phyloP scores from a whole-genome alignment of 2,797 vertebrate genomes.

The Dicrostonyx torquatus region DNA sequence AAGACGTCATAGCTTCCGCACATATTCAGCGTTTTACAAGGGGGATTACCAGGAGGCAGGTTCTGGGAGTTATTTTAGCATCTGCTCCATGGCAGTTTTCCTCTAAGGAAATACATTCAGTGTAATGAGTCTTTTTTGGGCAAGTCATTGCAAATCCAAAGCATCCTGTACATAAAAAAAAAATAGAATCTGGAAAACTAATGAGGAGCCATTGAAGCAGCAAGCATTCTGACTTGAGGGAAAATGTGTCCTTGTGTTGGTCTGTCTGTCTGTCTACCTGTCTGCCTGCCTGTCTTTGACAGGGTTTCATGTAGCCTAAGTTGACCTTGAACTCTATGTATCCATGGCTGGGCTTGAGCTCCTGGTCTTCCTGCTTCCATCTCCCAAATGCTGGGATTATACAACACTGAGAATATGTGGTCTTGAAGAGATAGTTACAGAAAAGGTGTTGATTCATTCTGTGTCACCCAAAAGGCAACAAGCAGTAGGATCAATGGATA shows the following conservation, averaged over 20 bases:
- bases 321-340: not conserved
- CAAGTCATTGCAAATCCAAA: not conserved
- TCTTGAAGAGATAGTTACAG: not conserved
- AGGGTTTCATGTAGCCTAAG: not conserved
- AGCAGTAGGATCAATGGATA: not conserved
- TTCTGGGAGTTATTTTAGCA: not conserved
- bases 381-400: not conserved
- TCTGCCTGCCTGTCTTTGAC: not conserved
- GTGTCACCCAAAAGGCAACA: not conserved
- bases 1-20: not conserved
- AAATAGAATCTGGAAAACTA: not conserved
- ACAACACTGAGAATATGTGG: not conserved
- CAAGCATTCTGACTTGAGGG: not conserved
- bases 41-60: not conserved
- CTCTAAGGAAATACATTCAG: not conserved
- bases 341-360: not conserved
- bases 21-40: not conserved
- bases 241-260: not conserved
- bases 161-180: not conserved
- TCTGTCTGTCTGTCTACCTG: not conserved
- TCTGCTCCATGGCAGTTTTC: not conserved
- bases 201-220: not conserved
- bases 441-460: conserved; percentile 17
- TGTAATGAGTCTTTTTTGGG: not conserved
- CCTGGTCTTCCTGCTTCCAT: not conserved